These are phyloP conservation scores for Phania funesta DNA, from an alignment of 2,888 invertebrate species.

Conservation along the genomic window DNA sequence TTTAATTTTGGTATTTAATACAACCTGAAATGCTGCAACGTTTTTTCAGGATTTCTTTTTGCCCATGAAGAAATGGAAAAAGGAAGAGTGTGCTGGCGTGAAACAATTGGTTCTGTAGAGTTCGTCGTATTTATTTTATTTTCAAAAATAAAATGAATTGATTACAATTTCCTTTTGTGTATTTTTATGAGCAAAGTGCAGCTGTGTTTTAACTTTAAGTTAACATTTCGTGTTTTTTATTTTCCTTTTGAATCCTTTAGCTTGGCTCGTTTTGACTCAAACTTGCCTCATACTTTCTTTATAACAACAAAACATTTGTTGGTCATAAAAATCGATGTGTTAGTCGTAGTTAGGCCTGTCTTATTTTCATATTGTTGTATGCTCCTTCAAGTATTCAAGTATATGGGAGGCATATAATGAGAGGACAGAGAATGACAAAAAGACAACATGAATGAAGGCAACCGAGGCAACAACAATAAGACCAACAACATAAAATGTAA, in stretches of 20 bases:
- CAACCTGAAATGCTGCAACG: conserved; percentile 23
- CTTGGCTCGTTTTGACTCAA: conserved; percentile 17
- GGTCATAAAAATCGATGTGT: conserved; percentile 44
- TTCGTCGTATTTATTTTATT: conserved; percentile 26
- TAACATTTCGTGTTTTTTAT: conserved; percentile 36
- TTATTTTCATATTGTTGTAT: too few relatives aligned
- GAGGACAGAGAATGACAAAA: conserved; percentile 32
- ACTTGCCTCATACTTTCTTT: neutral
- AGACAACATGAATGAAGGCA: conserved; percentile 39
- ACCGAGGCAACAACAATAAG: conserved; percentile 29
- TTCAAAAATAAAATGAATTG: conserved; percentile 63
- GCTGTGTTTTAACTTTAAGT: conserved; percentile 64
- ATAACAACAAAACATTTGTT: conserved; percentile 34
- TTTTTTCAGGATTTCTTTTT: neutral
- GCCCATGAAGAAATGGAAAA: neutral
- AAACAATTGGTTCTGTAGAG: conserved; percentile 52
- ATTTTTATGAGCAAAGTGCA: conserved; percentile 63
- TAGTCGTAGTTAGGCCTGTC: conserved; percentile 47
- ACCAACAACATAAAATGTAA: conserved; percentile 60
- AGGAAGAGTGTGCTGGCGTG: conserved; percentile 18
- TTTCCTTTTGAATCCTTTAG: conserved; percentile 8
- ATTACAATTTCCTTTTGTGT: conserved; percentile 58
- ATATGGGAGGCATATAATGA: conserved; percentile 37
- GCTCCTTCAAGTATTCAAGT: conserved; percentile 13
- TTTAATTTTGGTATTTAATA: too few relatives aligned